A percentile compares a stretch with the other conserved stretches of the same genome.
phyloP scores from a whole-genome alignment of 1,140 invertebrate genomes.

The Metaphire vulgaris region DNA sequence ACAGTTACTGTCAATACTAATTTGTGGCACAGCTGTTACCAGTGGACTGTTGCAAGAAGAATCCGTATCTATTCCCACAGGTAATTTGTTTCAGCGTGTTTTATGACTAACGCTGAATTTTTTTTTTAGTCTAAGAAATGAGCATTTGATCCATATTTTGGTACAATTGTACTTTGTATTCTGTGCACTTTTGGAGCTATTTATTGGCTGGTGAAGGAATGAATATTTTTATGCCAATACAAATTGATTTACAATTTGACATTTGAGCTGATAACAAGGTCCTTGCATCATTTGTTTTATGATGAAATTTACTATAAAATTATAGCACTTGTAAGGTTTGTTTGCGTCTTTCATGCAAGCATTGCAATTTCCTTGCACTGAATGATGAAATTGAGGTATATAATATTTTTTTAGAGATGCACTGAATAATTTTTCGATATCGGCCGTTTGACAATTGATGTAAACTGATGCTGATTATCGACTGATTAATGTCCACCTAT shows the following conservation, averaged over 20 bases:
- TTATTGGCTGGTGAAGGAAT: background rate
- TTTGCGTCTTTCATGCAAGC: too few species aligned
- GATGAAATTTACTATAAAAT: too few species aligned
- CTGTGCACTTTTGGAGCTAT: constrained; percentile 2
- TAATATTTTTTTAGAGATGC: too few species aligned
- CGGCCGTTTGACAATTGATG: too few species aligned
- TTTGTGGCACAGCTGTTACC: constrained; percentile 68
- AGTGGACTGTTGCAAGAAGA: constrained; percentile 67
- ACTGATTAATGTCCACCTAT: too few species aligned
- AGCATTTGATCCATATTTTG: background rate
- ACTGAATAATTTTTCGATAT: too few species aligned
- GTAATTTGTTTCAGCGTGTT: constrained; percentile 45
- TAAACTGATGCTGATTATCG: too few species aligned
- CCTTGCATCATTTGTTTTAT: too few species aligned
- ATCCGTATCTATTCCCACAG: constrained; percentile 65
- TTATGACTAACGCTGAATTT: background rate
- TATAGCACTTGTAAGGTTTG: too few species aligned
- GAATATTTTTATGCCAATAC: background rate
- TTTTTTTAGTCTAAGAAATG: background rate
- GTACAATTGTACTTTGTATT: background rate
- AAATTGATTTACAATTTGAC: background rate
- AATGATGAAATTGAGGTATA: too few species aligned
- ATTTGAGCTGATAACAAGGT: too few species aligned
- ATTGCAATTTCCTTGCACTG: too few species aligned
- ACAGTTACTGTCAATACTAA: constrained; percentile 66